Percentiles rank a stretch among this genome's conserved stretches.
These are phyloP conservation scores for Cariama cristata DNA, from an alignment of 2,113 vertebrate species.

Conservation along the genomic window DNA sequence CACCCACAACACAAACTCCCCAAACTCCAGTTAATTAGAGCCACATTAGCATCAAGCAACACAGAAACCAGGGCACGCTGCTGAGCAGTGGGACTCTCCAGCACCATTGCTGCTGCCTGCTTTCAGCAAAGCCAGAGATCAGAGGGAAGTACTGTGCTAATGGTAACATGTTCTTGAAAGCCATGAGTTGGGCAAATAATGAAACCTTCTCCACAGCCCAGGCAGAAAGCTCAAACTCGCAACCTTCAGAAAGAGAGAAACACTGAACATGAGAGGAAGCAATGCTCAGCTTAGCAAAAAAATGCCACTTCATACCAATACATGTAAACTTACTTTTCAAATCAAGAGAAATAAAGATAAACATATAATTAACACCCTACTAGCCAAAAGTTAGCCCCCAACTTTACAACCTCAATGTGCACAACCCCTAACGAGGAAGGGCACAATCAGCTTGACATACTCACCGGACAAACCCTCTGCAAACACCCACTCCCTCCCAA, in stretches of 20 bases:
- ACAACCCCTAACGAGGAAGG: not conserved
- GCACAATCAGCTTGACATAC: not conserved
- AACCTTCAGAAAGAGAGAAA: not conserved
- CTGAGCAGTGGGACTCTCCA: not conserved
- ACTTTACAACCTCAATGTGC: not conserved
- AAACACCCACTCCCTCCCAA: not conserved
- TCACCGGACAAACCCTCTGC: not conserved
- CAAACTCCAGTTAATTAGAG: not conserved
- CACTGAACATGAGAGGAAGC: not conserved
- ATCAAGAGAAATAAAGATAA: not conserved
- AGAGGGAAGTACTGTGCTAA: not conserved
- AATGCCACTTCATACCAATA: not conserved
- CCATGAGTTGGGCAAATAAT: not conserved
- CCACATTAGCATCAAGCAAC: not conserved
- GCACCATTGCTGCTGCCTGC: not conserved
- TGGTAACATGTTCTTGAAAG: accelerated
- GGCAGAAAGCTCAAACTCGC: not conserved
- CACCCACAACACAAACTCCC: not conserved
- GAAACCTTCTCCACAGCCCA: not conserved
- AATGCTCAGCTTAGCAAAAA: not conserved
- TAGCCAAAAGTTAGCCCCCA: not conserved
- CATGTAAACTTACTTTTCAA: not conserved
- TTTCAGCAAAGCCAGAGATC: not conserved
- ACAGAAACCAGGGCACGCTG: not conserved
- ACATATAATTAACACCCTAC: not conserved